Evolutionary conservation across 1,140 invertebrate genomes (phyloP).

Genomic region (Magallana angulata): DNA sequence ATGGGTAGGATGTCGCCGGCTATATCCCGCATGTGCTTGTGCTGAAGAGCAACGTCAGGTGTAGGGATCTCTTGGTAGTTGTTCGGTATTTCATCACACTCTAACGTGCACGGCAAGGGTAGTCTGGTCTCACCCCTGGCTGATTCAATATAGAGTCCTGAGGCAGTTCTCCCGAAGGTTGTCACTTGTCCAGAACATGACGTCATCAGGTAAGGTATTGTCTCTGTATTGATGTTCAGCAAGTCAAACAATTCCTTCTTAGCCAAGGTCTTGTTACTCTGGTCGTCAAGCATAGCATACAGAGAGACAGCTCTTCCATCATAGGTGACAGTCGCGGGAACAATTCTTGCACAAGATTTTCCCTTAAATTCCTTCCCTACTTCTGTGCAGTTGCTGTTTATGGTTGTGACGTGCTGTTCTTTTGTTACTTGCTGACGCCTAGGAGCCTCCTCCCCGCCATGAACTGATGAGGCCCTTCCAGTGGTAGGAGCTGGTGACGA

Average conservation of each 20-base stretch:
- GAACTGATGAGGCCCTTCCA: not conserved
- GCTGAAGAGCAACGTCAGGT: no score
- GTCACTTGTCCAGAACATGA: no score
- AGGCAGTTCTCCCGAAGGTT: no score
- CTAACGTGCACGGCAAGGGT: conserved; percentile 43
- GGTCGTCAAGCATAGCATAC: no score
- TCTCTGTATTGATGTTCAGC: no score
- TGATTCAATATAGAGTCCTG: no score
- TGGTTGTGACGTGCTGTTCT: not conserved
- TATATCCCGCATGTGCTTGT: no score
- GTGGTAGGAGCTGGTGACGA: not conserved
- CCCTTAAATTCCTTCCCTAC: conserved; percentile 14
- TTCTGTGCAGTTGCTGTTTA: conserved; percentile 48
- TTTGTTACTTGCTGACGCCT: no score
- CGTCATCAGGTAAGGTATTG: no score
- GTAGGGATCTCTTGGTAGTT: not conserved
- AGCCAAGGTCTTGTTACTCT: no score
- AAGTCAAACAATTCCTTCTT: no score
- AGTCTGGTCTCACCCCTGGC: conserved; percentile 16
- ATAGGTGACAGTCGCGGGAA: conserved; percentile 37
- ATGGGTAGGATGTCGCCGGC: no score
- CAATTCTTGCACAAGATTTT: conserved; percentile 59
- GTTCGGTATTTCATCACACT: conserved; percentile 32
- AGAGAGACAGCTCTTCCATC: not conserved
- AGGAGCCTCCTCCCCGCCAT: conserved; percentile 40